Base-by-base conservation (phyloP, 2,113 vertebrate genomes). In the Bos javanicus region DNA sequence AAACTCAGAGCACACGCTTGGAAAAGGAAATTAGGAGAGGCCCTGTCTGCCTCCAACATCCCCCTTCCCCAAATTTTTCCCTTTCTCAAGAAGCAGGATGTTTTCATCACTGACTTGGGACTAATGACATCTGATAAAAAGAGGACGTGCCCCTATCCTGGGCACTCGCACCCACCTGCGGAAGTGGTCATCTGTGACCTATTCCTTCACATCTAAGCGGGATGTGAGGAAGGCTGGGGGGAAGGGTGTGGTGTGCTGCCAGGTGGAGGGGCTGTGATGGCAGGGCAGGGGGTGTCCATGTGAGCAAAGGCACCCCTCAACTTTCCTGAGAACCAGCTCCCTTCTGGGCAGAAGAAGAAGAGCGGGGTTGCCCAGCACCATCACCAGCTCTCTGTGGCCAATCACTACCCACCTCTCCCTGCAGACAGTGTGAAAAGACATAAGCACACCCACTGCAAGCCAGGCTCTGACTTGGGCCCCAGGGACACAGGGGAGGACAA, bases 21-120 rank as follows among this genome's bases (percentile, higher is more conserved):
- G 76, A 33, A 33, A 43, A 33, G 60, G n/a, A 28, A 16, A 23
- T 14, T 28, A 56, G 36, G 43, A 25, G 50, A 62, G 86, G 26
- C 50, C 90, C 52, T 0, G 0, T 17, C 62, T 83, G 39, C 87
- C 87, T 71, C 1, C 5, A 64, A 10, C 12, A 46, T 26, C 33
- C 12, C n/a, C 10, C 3, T 19, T 33, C 7, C 39, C 56, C 0
- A 4, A 59, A 8, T 12, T 60, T 80, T 87, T 15, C 59, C 19
- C 54, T 76, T 67, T 89, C 87, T 91, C n/a, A 15, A 86, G 46
- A 95, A 90, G 76, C 54, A 59, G n/a, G 39, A 46, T 43, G 83
- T 95, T 96, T 48, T 48, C 1, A 1, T 57, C 33, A 86, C 33
- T 85, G 64, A 81, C 13, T 17, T 50, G 54, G 57, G 76, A 43